phyloP scores from a whole-genome alignment of 2,888 invertebrate genomes.

The Sceliomorpha sp. region DNA sequence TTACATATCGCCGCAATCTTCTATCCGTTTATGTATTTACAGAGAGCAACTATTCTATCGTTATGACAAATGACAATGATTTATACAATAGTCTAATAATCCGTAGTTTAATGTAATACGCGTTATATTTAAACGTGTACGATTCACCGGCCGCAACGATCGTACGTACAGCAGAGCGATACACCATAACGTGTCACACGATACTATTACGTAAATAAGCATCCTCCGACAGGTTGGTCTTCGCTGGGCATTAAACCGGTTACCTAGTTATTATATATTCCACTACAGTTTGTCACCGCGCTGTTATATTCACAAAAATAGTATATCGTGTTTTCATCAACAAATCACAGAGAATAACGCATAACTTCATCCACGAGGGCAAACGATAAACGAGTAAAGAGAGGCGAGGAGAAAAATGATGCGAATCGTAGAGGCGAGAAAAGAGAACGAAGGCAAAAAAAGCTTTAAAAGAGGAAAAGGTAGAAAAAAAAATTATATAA shows the following conservation, averaged over 20 bases:
- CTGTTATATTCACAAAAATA: slow-evolving; percentile 39
- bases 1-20: too few relatives aligned
- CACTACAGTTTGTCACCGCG: slow-evolving; percentile 56
- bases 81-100: too few relatives aligned
- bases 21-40: too few relatives aligned
- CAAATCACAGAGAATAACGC: slow-evolving; percentile 9
- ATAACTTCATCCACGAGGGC: slow-evolving; percentile 42
- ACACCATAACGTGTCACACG: slow-evolving; percentile 70
- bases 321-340: slow-evolving; percentile 36
- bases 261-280: slow-evolving; percentile 75
- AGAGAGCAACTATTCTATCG: too few relatives aligned
- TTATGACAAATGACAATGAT: too few relatives aligned
- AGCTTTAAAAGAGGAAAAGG: slow-evolving; percentile 20
- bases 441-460: slow-evolving; percentile 7
- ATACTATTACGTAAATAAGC: slow-evolving; percentile 65
- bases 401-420: too few relatives aligned
- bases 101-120: too few relatives aligned
- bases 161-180: slow-evolving; percentile 70
- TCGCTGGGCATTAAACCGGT: slow-evolving; percentile 80
- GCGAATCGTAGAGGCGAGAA: too few relatives aligned
- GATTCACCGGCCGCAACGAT: slow-evolving; percentile 67
- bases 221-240: slow-evolving; percentile 76
- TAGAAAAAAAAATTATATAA: slow-evolving; percentile 35
- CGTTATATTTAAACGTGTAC: slow-evolving; percentile 17
- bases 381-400: too few relatives aligned